These are phyloP conservation scores for Bombylius discolor DNA, from an alignment of 2,888 invertebrate genomes.

Conservation along the genomic window DNA sequence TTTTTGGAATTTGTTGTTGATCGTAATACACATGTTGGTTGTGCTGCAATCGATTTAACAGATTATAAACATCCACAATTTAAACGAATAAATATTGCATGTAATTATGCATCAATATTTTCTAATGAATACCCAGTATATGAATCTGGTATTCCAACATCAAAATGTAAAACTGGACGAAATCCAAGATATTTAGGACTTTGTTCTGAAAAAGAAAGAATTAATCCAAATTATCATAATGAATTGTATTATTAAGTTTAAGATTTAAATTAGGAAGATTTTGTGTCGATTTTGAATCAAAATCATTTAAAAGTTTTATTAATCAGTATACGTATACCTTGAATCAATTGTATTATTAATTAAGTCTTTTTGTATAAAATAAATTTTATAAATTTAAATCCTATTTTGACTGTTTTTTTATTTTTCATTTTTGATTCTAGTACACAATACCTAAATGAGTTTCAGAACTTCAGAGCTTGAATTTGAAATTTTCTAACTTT, in stretches of 20 bases:
- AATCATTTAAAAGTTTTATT: no score
- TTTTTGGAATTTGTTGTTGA: slow-evolving; percentile 32
- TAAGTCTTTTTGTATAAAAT: no score
- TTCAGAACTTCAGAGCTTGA: no score
- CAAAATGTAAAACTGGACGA: slow-evolving; percentile 26
- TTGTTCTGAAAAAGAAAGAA: slow-evolving; percentile 26
- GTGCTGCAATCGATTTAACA: slow-evolving; percentile 30
- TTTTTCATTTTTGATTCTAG: no score
- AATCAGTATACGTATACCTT: no score
- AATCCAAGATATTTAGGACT: slow-evolving; percentile 27
- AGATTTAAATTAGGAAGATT: no score
- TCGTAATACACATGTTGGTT: slow-evolving; percentile 32
- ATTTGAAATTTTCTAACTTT: no score
- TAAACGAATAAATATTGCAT: slow-evolving; percentile 30
- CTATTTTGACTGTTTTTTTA: no score
- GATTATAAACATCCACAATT: slow-evolving; percentile 24
- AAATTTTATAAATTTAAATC: no score
- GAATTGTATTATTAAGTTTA: background rate
- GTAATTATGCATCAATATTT: slow-evolving; percentile 32
- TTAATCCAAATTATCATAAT: slow-evolving; percentile 26
- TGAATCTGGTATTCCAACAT: slow-evolving; percentile 25
- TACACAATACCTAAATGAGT: no score
- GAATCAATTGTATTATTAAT: no score
- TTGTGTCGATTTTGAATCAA: no score
- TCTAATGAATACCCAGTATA: slow-evolving; percentile 29